Evolutionary conservation across 2,797 vertebrate species (phyloP).

Genomic region (Selene dorsalis): DNA sequence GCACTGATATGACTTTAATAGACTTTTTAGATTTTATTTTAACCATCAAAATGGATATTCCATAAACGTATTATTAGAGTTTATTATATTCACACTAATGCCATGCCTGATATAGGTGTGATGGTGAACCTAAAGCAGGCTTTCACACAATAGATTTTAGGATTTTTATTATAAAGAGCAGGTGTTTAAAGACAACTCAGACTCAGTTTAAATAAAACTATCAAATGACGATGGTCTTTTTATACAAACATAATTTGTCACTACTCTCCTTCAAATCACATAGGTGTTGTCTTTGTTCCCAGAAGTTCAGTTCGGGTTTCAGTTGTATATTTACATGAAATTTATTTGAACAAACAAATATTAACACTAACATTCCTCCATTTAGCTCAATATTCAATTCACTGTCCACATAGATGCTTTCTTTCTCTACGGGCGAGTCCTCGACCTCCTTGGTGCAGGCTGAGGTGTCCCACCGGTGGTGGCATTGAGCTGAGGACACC

Average conservation of each 20-base stretch:
- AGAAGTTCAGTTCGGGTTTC: slow-evolving; percentile 46
- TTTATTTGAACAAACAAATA: slow-evolving; percentile 64
- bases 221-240: slow-evolving; percentile 59
- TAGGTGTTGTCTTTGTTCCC: slow-evolving; percentile 24
- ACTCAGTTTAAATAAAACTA: slow-evolving; percentile 74
- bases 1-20: not conserved
- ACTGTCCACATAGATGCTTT: slow-evolving; percentile 34
- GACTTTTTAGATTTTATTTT: not conserved
- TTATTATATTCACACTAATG: not conserved
- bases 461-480: slow-evolving; percentile 59
- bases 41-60: not conserved
- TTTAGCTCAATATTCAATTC: slow-evolving; percentile 34
- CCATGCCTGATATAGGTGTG: not conserved
- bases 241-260: slow-evolving; percentile 64
- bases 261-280: slow-evolving; percentile 19
- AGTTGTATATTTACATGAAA: slow-evolving; percentile 75
- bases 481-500: slow-evolving; percentile 76
- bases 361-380: slow-evolving; percentile 66
- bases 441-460: slow-evolving; percentile 66
- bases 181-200: slow-evolving; percentile 68
- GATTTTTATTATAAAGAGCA: slow-evolving; percentile 84
- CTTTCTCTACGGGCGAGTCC: slow-evolving; percentile 74
- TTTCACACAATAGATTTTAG: slow-evolving; percentile 44
- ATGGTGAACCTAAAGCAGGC: slow-evolving; percentile 11
- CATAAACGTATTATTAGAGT: too few species aligned